Base-by-base conservation (phyloP, 2,113 vertebrate species). In the Anthoscopus minutus region DNA sequence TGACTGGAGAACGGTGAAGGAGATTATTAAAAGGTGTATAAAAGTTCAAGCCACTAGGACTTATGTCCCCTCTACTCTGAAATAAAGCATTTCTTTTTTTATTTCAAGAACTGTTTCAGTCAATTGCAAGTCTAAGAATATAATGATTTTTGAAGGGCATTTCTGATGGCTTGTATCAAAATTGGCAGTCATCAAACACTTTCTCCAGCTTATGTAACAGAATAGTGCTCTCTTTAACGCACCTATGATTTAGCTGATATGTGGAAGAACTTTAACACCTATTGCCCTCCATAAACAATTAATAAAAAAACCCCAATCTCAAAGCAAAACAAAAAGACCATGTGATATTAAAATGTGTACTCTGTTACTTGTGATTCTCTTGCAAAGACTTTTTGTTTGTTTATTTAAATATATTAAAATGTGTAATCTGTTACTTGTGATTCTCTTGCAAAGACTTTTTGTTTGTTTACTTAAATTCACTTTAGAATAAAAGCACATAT, bases 1-100 rank as follows among this genome's bases (percentile, higher is more conserved):
- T 50, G 90, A 82, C 74, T 91, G 78, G 69, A 94, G 58, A 96
- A 92, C 22, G 81, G 44, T 78, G 92, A 89, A 94, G 76, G 47
- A 94, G 50, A 45, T 87, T 93, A 89, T 95, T 97, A 94, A 97
- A 97, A 92, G 56, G 71, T 71, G 93, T 77, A 96, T 96, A 92
- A 93, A 97, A 96, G 80, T 93, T 97, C 89, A 95, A 61, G 54
- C 56, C 82, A 84, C 89, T 85, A 93, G 81, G 73, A 93, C 96
- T 96, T 96, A 97, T 40, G 57, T 91, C 54, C 37, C 56, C 66
- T 71, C 42, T 81, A 16, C 57, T 76, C 38, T 87, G 80, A 96
- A 93, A 96, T 91, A 97, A 96, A 84, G 30, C 48, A 85, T 87
- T 95, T 96, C 11, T 64, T 7, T 79, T n/a, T 19, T 58, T 54